Evolutionary conservation across 2,888 invertebrate genomes (phyloP), one percentile per base, ranked within the genome.

Genomic region (Thereva unica): DNA sequence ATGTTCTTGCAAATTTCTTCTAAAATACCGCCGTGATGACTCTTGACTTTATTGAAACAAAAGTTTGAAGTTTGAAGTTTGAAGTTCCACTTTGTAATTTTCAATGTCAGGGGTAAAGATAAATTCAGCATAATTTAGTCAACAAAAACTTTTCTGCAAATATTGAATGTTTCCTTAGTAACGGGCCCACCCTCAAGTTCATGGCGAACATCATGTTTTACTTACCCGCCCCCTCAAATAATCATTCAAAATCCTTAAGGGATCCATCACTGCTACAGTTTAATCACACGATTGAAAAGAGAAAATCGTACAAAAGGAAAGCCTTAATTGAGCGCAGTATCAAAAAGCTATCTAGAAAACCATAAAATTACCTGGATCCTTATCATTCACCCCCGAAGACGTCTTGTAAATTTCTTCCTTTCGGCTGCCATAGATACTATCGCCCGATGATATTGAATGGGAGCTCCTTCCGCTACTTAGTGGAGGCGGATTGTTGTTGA

Each of bases 231-330:
- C 23, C 23, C 23, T 23, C 23, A 23, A 23, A 23, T 23, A 23
- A 23, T 23, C 23, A 23, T 23, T 23, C 23, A 90, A 0, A 90
- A 90, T 72, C 90, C 90, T 59, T 90, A 78, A 0, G 89, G 90
- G 42, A 42, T 10, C 89, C 89, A 74, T 90, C 90, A 71, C 90
- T 89, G 12, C 87, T 88, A 75, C 87, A 87, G 75, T 87, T 86
- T 68, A 84, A 84, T 67, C 83, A 84, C 0, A 83, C 83, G 83
- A 83, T 23, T 23, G 75, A 5, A 74, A 70, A 63, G 56, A 35
- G 44, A 9, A 41, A 56, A 35, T 42, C 44, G n/a, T 44, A 44
- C 50, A 40, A 68, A 55, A 38, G 66, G 37, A 64, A 54, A 37
- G 63, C 54, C 52, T 44, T 67, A 40, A 61, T 66, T 56, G 40